Conservation (phyloP, 2,888 invertebrate species). For the Beris morrisii region DNA sequence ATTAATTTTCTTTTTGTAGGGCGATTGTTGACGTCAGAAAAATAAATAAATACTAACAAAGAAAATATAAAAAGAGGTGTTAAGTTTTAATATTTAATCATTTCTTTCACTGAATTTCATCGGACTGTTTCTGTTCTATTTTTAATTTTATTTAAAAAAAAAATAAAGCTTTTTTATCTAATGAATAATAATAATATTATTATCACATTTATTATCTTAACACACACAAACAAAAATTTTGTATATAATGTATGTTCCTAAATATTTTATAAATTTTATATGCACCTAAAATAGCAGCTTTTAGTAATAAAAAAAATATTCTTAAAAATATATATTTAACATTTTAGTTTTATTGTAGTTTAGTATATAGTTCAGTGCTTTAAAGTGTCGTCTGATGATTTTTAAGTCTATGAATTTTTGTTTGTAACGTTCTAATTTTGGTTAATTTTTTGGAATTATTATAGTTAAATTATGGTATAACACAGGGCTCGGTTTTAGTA, state of each 20-base stretch:
- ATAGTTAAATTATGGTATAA: background rate
- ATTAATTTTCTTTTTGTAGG: slow-evolving; percentile 33
- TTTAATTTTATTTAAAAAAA: background rate
- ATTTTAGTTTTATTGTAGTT: slow-evolving; percentile 3
- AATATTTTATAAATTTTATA: background rate
- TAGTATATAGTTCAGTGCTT: background rate
- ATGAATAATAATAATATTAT: background rate
- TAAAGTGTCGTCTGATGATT: too few relatives aligned
- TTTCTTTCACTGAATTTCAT: slow-evolving; percentile 3
- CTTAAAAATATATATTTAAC: background rate
- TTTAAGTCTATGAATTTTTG: too few relatives aligned
- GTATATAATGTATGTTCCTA: too few relatives aligned
- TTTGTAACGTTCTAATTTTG: background rate
- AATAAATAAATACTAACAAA: slow-evolving; percentile 22
- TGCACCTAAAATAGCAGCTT: background rate
- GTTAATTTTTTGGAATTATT: background rate
- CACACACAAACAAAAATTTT: too few relatives aligned
- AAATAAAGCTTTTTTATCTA: background rate
- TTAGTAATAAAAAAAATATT: background rate
- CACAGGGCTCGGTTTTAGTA: slow-evolving; percentile 1
- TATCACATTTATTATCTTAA: too few relatives aligned
- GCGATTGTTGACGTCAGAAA: slow-evolving; percentile 36
- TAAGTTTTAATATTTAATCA: slow-evolving; percentile 5
- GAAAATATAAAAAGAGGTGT: slow-evolving; percentile 2
- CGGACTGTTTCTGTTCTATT: slow-evolving; percentile 11